phyloP scores from a whole-genome alignment of 2,113 vertebrate species.

The Chaenocephalus aceratus region DNA sequence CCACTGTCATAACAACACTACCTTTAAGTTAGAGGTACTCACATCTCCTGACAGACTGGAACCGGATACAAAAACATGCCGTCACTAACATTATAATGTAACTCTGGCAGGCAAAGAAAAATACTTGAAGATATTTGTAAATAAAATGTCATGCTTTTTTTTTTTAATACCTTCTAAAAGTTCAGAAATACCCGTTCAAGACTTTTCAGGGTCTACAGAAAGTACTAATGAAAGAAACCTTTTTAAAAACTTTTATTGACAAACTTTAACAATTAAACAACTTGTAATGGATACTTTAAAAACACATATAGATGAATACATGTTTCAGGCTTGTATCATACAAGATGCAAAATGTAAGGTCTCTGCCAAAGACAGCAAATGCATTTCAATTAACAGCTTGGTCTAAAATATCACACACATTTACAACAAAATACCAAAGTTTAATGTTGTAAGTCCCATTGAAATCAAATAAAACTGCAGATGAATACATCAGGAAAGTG shows the following conservation, averaged over 20 bases:
- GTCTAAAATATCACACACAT: background rate
- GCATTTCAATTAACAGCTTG: background rate
- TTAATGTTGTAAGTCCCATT: background rate
- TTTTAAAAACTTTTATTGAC: constrained; percentile 7
- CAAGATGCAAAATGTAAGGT: background rate
- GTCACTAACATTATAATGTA: too few relatives aligned
- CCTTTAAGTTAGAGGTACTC: background rate
- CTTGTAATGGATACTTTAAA: background rate
- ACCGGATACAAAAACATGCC: background rate
- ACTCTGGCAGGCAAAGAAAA: too few relatives aligned
- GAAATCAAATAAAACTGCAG: background rate
- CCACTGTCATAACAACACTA: background rate
- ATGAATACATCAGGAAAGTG: background rate
- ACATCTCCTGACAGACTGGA: background rate
- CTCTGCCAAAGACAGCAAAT: background rate
- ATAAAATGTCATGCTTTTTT: too few relatives aligned
- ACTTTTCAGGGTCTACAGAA: background rate
- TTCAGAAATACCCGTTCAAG: background rate
- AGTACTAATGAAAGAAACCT: too few relatives aligned
- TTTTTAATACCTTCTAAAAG: too few relatives aligned
- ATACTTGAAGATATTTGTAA: too few relatives aligned
- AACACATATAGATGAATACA: background rate
- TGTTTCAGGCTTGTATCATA: background rate
- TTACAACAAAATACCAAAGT: background rate
- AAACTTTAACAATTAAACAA: background rate